A percentile compares a stretch with the other conserved stretches of the same genome.
Evolutionary conservation across 2,113 vertebrate species (phyloP).

Genomic region (Brachypodius melanocephalos): DNA sequence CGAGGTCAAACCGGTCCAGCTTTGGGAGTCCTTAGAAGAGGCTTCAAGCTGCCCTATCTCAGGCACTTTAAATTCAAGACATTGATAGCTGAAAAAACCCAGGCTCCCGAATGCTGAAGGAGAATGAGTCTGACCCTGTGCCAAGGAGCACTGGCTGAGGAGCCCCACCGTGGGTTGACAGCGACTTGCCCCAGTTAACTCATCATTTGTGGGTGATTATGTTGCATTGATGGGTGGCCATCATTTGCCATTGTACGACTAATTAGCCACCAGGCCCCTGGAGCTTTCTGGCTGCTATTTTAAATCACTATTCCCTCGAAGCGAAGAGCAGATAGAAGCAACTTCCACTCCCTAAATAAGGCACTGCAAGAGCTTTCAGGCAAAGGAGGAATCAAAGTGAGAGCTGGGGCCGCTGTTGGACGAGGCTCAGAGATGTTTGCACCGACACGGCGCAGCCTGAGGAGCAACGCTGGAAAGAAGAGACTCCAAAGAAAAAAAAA

Average conservation of each 20-base stretch:
- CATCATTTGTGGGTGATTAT: not conserved
- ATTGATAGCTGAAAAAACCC: rapidly evolving
- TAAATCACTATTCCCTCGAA: not conserved
- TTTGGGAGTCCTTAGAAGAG: not conserved
- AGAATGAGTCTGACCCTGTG: not conserved
- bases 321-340: not conserved
- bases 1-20: not conserved
- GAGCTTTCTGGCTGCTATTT: not conserved
- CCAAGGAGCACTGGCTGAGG: not conserved
- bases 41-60: not conserved
- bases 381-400: not conserved
- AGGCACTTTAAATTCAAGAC: not conserved
- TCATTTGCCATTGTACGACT: not conserved
- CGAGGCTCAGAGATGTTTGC: not conserved
- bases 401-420: rapidly evolving
- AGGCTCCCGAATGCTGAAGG: not conserved
- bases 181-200: not conserved
- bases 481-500: not conserved
- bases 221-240: not conserved
- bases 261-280: not conserved
- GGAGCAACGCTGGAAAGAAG: not conserved
- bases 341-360: not conserved
- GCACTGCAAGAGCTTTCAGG: not conserved
- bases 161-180: not conserved
- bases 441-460: rapidly evolving